Base-by-base conservation (phyloP, 2,113 vertebrate genomes). In the Delphinus delphis region DNA sequence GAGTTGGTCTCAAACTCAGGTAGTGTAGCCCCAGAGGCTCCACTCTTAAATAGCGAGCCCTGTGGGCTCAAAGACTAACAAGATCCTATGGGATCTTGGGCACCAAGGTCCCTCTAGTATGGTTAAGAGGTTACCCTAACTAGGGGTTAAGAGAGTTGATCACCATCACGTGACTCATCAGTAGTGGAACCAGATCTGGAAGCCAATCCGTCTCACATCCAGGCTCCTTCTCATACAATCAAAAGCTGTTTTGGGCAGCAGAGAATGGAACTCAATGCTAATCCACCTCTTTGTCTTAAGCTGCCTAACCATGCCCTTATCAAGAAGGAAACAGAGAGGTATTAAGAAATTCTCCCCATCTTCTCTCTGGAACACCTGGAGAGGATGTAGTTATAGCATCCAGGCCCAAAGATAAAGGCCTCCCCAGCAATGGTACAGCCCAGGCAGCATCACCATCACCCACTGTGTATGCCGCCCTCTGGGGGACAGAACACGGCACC, bases 211-310 rank as follows among this genome's bases (percentile, higher is more conserved):
- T 70, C 50, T 81, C 58, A 86, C 6, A 50, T 77, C 20, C 25
- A 44, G 14, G 11, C 0, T 76, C 55, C 74, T 77, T 71, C 31
- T 97, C 13, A 88, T 10, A 85, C 3, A 95, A n/a, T 41, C 20
- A 73, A 84, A 85, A 68, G 25, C 23, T 86, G 14, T n/a, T 88
- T 65, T 36, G 76, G 60, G 44, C 20, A 94, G 76, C 6, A 58
- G 44, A 93, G 73, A 81, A 33, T 8, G 20, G 50, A 91, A 86
- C 28, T 87, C 18, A 15, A 13, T 53, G 60, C 9, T 36, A 76
- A 85, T 90, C 96, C 36, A 81, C n/a, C 28, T 68, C 14, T 95
- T 91, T 74, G 38, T 23, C 77, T 93, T 41, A 88, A 82, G 71
- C 63, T 93, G 41, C 8, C 58, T 63, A 93, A 89, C 15, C 11